These are phyloP conservation scores for Dicaeum eximium DNA, from an alignment of 2,113 vertebrate species.

Conservation along the genomic window DNA sequence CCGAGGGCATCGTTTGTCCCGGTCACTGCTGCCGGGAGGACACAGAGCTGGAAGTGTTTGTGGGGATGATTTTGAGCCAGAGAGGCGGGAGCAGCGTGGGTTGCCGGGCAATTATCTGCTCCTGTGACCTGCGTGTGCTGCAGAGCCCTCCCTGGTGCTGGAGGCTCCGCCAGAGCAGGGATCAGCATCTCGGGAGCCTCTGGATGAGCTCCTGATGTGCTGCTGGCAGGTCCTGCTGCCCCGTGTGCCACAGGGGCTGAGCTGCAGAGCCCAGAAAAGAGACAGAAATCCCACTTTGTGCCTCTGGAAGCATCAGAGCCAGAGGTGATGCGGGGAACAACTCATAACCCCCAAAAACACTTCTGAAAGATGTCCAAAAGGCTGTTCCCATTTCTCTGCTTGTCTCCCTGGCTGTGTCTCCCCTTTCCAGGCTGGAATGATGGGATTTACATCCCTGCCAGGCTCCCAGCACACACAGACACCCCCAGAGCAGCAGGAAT, in stretches of 20 bases:
- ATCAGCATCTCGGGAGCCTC: background rate
- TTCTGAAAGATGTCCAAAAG: accelerated
- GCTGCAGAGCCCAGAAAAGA: background rate
- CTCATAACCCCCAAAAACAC: background rate
- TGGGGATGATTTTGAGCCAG: background rate
- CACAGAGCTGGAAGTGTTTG: background rate
- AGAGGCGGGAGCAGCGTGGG: background rate
- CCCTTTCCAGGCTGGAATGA: background rate
- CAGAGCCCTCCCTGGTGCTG: background rate
- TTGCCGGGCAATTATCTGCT: background rate
- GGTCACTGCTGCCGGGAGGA: background rate
- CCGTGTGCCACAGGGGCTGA: background rate
- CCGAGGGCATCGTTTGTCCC: background rate
- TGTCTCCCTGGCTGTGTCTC: background rate
- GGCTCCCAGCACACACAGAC: background rate
- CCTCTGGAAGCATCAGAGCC: background rate
- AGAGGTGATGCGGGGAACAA: background rate
- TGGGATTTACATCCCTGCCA: background rate
- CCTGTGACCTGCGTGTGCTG: background rate
- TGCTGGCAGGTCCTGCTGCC: background rate
- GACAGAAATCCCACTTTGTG: background rate
- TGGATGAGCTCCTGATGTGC: background rate
- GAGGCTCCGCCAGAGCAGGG: background rate
- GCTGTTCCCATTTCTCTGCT: accelerated
- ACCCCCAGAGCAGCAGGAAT: background rate